Conservation (phyloP, 2,888 invertebrate genomes). For the Megastigmus dorsalis region DNA sequence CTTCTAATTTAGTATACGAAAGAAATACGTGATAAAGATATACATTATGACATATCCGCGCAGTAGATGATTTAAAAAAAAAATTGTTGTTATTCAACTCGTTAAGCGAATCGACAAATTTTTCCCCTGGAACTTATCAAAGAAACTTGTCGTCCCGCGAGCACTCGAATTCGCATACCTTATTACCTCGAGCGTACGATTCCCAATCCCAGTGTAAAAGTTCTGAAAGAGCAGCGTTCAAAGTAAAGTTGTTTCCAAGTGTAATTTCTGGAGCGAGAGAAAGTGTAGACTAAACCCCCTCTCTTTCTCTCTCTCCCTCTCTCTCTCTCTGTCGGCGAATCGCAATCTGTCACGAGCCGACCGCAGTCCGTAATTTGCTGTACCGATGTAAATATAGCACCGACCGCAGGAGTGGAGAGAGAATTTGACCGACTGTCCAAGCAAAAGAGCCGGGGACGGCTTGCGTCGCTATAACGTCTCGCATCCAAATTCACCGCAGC, state of each 20-base stretch:
- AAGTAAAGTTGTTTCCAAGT: conserved; percentile 38
- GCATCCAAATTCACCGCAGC: conserved; percentile 18
- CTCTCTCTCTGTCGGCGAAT: background rate
- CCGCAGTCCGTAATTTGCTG: conserved; percentile 11
- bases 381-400: conserved; percentile 31
- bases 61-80: background rate
- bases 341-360: conserved; percentile 28
- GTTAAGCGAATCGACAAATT: background rate
- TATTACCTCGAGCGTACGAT: too few species aligned
- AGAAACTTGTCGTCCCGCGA: background rate
- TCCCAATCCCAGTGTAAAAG: background rate
- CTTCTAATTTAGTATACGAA: too few species aligned
- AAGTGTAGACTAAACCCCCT: too few species aligned
- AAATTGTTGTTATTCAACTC: background rate
- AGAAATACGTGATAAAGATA: too few species aligned
- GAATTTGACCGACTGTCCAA: background rate
- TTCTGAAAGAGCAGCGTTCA: conserved; percentile 1
- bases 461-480: background rate
- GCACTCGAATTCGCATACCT: background rate
- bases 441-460: conserved; percentile 10
- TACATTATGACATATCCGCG: too few species aligned
- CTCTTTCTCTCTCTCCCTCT: too few species aligned
- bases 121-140: background rate
- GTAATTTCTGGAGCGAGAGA: background rate
- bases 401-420: background rate